phyloP scores from a whole-genome alignment of 2,797 vertebrate genomes.

The Acrocephalus scirpaceus region DNA sequence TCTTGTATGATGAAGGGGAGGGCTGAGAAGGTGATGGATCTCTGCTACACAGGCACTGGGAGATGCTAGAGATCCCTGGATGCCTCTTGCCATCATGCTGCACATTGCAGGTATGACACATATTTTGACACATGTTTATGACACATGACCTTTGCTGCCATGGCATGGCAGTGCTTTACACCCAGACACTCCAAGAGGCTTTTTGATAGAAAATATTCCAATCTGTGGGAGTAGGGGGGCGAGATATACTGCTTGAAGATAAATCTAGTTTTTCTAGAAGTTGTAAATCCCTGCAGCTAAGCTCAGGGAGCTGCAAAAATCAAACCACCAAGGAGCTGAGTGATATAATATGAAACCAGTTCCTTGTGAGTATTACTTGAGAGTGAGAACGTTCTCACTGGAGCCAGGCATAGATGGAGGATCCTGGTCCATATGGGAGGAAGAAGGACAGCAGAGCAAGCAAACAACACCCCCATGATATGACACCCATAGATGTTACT shows the following conservation, averaged over 20 bases:
- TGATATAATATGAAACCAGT: neutral
- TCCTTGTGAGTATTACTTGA: neutral
- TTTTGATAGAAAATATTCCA: neutral
- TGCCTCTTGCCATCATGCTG: neutral
- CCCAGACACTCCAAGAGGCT: neutral
- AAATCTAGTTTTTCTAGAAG: conserved; percentile 10
- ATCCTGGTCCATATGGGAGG: rapidly evolving
- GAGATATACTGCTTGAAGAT: neutral
- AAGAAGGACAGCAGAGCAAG: neutral
- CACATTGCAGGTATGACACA: rapidly evolving
- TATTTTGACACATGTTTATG: neutral
- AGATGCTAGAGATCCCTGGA: neutral
- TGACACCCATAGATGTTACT: neutral
- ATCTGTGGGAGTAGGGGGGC: neutral
- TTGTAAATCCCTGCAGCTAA: neutral
- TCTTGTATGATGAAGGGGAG: neutral
- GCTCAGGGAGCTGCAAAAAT: neutral
- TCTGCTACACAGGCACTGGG: neutral
- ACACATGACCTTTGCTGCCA: neutral
- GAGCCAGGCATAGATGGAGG: neutral
- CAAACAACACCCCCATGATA: rapidly evolving
- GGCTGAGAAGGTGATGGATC: neutral
- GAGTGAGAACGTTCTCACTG: neutral
- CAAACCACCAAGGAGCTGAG: neutral
- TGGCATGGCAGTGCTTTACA: neutral